Conservation (phyloP, 2,113 vertebrate genomes). For the Trichechus manatus region DNA sequence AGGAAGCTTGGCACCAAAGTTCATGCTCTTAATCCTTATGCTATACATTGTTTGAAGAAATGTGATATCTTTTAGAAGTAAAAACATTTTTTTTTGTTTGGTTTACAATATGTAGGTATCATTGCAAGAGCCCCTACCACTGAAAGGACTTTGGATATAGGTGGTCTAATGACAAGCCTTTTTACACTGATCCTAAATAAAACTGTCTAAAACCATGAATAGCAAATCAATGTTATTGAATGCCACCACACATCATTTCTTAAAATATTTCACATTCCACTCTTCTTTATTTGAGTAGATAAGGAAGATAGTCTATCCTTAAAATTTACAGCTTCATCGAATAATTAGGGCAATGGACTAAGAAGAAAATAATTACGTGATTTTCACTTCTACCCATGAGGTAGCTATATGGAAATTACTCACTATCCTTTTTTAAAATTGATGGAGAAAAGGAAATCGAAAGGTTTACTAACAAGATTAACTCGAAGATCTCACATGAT, state of each 20-base stretch:
- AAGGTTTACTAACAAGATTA: slow-evolving; percentile 28
- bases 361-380: slow-evolving; percentile 44
- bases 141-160: neutral
- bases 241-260: neutral
- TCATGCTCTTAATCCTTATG: neutral
- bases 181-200: neutral
- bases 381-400: neutral
- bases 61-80: neutral
- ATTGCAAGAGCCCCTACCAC: neutral
- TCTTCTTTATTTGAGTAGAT: slow-evolving; percentile 2
- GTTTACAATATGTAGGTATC: neutral
- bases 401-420: neutral
- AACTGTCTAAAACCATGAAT: neutral
- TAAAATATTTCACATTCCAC: neutral
- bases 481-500: neutral
- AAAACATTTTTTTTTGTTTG: neutral
- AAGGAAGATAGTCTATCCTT: neutral
- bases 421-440: slow-evolving; percentile 48
- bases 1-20: neutral
- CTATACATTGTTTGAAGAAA: neutral
- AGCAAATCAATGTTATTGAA: neutral
- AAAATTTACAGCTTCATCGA: slow-evolving; percentile 38
- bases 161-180: neutral
- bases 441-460: slow-evolving; percentile 15
- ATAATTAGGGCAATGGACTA: neutral